Evolutionary conservation across 1,140 invertebrate species (phyloP).

Genomic region (Eumaeus atala): DNA sequence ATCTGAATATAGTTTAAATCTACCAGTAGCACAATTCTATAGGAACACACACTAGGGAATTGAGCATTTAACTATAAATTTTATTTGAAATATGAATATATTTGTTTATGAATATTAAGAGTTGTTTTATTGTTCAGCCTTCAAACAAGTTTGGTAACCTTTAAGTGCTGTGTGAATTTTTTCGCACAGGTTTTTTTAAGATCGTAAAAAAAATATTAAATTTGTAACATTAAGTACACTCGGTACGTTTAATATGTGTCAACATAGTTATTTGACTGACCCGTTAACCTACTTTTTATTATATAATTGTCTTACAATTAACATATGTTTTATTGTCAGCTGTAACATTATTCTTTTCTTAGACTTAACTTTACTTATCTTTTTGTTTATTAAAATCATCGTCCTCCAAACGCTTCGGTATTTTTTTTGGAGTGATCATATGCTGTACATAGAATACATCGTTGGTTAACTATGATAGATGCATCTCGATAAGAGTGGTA

Average conservation of each 20-base stretch:
- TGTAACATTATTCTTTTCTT: background rate
- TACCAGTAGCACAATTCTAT: too few relatives aligned
- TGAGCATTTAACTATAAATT: too few relatives aligned
- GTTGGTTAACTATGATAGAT: too few relatives aligned
- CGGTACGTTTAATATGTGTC: background rate
- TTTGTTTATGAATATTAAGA: constrained; percentile 6
- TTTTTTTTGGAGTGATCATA: too few relatives aligned
- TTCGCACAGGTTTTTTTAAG: background rate
- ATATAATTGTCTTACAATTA: constrained; percentile 4
- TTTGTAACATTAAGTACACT: background rate
- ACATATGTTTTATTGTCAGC: background rate
- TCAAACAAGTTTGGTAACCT: constrained; percentile 7
- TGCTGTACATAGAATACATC: too few relatives aligned
- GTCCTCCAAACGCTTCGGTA: too few relatives aligned
- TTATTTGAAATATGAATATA: background rate
- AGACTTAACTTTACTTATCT: too few relatives aligned
- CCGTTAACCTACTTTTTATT: constrained; percentile 4
- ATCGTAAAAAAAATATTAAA: background rate
- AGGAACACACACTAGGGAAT: too few relatives aligned
- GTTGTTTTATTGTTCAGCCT: constrained; percentile 2
- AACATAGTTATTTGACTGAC: background rate
- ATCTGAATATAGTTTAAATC: too few relatives aligned
- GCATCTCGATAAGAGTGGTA: too few relatives aligned
- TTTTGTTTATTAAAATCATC: too few relatives aligned
- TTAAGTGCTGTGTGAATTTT: constrained; percentile 4